Percentiles rank a stretch among this genome's conserved stretches.
phyloP scores from a whole-genome alignment of 2,113 vertebrate species.

The Trachemys scripta region DNA sequence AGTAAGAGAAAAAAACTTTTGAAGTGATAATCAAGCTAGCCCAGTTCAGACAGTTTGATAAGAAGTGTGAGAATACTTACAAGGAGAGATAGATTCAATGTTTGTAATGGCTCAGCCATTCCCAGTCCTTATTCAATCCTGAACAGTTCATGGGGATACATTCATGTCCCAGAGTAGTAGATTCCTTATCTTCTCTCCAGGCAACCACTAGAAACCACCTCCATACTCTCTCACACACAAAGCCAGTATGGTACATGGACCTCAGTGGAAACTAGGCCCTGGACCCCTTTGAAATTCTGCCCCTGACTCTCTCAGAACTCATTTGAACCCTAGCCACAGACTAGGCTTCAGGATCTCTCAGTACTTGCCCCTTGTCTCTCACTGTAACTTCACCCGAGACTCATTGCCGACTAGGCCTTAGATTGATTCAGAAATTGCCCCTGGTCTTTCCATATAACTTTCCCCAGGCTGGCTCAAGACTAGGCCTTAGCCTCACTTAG shows the following conservation, averaged over 20 bases:
- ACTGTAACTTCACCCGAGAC: not conserved
- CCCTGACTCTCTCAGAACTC: not conserved
- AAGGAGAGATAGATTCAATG: no score
- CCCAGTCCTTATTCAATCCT: no score
- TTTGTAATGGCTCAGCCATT: no score
- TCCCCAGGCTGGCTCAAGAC: not conserved
- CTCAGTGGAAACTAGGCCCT: not conserved
- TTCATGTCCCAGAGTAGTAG: fast-evolving
- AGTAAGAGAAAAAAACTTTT: no score
- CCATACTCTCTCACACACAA: not conserved
- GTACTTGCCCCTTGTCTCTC: not conserved
- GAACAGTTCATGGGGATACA: not conserved
- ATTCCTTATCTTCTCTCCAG: not conserved
- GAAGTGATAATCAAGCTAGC: no score
- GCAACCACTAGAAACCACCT: not conserved
- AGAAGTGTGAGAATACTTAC: no score
- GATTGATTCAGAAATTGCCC: not conserved
- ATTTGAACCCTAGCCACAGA: not conserved
- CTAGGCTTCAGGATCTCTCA: not conserved
- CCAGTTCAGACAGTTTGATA: no score
- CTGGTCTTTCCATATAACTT: not conserved
- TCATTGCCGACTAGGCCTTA: not conserved
- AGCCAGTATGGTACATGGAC: fast-evolving
- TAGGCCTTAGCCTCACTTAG: not conserved
- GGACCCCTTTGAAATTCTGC: not conserved